These are phyloP conservation scores for Telmatherina bonti DNA, from an alignment of 2,797 vertebrate genomes.

Conservation along the genomic window DNA sequence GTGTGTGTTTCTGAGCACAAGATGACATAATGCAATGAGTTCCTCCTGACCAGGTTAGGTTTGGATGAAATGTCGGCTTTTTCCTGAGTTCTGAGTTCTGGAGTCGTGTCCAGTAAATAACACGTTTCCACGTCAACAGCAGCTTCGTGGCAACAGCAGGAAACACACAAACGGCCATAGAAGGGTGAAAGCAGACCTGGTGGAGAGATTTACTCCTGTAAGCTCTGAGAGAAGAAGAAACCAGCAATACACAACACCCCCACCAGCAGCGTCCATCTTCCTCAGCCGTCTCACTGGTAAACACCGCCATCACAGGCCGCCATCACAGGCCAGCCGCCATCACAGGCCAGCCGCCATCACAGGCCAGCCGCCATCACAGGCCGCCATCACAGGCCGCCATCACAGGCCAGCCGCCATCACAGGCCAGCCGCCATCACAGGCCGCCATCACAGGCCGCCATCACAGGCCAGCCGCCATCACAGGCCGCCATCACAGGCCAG, in stretches of 20 bases:
- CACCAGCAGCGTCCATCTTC: conserved; percentile 69
- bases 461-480: too few relatives aligned
- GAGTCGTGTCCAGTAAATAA: conserved; percentile 46
- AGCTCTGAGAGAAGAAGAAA: conserved; percentile 8
- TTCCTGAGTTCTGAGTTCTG: conserved; percentile 21
- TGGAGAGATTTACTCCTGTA: conserved; percentile 9
- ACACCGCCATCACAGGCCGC: too few relatives aligned
- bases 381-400: too few relatives aligned
- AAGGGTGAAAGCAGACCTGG: too few relatives aligned
- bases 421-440: too few relatives aligned
- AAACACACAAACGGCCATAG: conserved; percentile 8
- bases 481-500: too few relatives aligned
- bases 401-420: too few relatives aligned
- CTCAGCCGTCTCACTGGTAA: conserved; percentile 65
- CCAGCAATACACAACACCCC: conserved; percentile 37
- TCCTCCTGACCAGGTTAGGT: conserved; percentile 29
- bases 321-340: too few relatives aligned
- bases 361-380: too few relatives aligned
- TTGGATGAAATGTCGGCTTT: conserved; percentile 26
- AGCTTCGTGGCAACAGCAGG: conserved; percentile 16
- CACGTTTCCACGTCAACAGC: conserved; percentile 26
- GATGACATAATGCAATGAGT: conserved; percentile 1
- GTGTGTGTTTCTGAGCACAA: conserved; percentile 6
- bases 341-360: too few relatives aligned
- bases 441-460: too few relatives aligned